These are phyloP conservation scores for Chromobotia macracanthus DNA, from an alignment of 2,797 vertebrate species.

Conservation along the genomic window DNA sequence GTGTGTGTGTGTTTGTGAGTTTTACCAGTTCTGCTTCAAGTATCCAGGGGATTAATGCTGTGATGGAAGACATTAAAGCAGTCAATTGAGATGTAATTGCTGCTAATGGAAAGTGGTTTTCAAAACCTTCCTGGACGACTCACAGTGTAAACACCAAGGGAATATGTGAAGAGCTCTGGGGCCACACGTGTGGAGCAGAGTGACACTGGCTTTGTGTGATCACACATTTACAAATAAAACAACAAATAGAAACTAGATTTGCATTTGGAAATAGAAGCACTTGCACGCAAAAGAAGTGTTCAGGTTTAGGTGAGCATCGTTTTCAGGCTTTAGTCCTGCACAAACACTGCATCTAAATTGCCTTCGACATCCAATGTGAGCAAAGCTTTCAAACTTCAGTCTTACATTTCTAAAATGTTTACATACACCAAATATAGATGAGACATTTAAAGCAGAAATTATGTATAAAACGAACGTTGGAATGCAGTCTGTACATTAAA, in stretches of 20 bases:
- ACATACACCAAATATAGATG: too few relatives aligned
- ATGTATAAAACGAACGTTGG: too few relatives aligned
- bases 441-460: too few relatives aligned
- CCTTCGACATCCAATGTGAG: too few relatives aligned
- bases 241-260: neutral
- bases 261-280: neutral
- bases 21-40: conserved; percentile 34
- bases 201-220: neutral
- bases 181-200: conserved; percentile 4
- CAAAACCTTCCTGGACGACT: conserved; percentile 38
- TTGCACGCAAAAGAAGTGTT: neutral
- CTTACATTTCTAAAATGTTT: too few relatives aligned
- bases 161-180: conserved; percentile 17
- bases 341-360: neutral
- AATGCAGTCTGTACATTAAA: too few relatives aligned
- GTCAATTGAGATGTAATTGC: conserved; percentile 52
- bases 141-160: conserved; percentile 28
- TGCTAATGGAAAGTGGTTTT: conserved; percentile 51
- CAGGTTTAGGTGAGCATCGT: neutral
- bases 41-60: conserved; percentile 41
- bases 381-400: too few relatives aligned
- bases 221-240: neutral
- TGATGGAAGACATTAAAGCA: conserved; percentile 45
- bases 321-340: neutral
- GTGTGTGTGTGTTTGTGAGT: conserved; percentile 18